Conservation (phyloP, 2,113 vertebrate species). For the Mugil cephalus region DNA sequence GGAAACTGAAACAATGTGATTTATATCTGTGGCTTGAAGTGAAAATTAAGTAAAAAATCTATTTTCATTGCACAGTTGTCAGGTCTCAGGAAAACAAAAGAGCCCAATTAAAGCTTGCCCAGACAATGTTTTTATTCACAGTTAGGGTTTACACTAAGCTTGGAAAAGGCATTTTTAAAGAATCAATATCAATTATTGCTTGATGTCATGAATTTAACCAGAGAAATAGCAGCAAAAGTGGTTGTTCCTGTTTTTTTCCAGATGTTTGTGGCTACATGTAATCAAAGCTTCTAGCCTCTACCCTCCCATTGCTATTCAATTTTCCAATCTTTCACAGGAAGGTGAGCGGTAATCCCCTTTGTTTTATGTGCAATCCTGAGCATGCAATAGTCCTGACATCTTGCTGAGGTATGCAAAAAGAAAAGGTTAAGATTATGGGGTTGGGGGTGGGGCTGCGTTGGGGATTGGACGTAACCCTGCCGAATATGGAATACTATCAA, state of each 20-base stretch:
- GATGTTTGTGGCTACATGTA: constrained; percentile 4
- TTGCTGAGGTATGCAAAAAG: constrained; percentile 64
- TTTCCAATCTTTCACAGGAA: background rate
- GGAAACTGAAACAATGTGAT: background rate
- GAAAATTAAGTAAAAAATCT: no score
- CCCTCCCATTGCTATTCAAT: background rate
- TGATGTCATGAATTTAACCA: background rate
- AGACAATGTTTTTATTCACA: background rate
- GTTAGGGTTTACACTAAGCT: background rate
- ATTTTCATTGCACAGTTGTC: background rate
- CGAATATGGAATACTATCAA: constrained; percentile 61
- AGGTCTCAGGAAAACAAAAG: background rate
- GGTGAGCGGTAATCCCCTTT: constrained; percentile 37
- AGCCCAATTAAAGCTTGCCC: background rate
- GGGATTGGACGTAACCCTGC: constrained; percentile 1
- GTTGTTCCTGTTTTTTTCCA: background rate
- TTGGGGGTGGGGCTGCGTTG: constrained; percentile 1
- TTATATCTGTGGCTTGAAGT: no score
- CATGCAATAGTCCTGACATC: constrained; percentile 27
- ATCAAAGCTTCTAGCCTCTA: background rate
- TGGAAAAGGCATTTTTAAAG: background rate
- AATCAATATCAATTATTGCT: background rate
- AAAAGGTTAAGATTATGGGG: constrained; percentile 55
- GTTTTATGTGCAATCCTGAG: constrained; percentile 20
- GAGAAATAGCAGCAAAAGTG: background rate